phyloP scores from a whole-genome alignment of 1,140 invertebrate species.

The Lasioglossum albipes region DNA sequence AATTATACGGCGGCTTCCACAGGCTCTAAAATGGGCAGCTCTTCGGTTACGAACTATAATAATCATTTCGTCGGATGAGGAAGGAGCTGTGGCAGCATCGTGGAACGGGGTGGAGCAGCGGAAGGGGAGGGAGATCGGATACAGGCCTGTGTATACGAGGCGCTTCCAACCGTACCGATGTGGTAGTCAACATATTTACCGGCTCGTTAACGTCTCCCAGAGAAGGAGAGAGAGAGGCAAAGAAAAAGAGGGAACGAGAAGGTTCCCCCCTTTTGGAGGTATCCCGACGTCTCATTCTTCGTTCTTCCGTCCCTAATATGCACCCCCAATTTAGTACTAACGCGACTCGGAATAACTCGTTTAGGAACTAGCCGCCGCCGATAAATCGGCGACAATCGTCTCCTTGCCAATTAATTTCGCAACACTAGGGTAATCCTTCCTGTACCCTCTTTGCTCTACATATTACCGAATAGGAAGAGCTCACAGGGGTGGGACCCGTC shows the following conservation, averaged over 20 bases:
- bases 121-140: conserved; percentile 33
- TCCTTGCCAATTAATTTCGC: conserved; percentile 31
- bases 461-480: too few relatives aligned
- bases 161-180: conserved; percentile 67
- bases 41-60: conserved; percentile 81
- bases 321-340: conserved; percentile 50
- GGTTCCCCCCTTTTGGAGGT: conserved; percentile 40
- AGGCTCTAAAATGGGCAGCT: conserved; percentile 80
- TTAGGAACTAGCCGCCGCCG: conserved; percentile 4
- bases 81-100: conserved; percentile 36
- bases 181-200: conserved; percentile 81
- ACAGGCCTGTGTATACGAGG: conserved; percentile 47
- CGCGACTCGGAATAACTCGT: conserved; percentile 45
- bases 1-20: conserved; percentile 80
- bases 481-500: too few relatives aligned
- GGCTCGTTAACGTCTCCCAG: conserved; percentile 80
- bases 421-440: neutral
- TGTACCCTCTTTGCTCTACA: neutral
- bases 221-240: conserved; percentile 50
- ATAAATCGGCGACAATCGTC: neutral
- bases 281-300: conserved; percentile 53
- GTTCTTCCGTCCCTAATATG: conserved; percentile 59
- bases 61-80: conserved; percentile 78
- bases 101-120: conserved; percentile 13
- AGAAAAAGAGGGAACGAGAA: neutral